A percentile compares a stretch with the other conserved stretches of the same genome.
Conservation (phyloP, 2,113 vertebrate species). For the Synchiropus splendidus region DNA sequence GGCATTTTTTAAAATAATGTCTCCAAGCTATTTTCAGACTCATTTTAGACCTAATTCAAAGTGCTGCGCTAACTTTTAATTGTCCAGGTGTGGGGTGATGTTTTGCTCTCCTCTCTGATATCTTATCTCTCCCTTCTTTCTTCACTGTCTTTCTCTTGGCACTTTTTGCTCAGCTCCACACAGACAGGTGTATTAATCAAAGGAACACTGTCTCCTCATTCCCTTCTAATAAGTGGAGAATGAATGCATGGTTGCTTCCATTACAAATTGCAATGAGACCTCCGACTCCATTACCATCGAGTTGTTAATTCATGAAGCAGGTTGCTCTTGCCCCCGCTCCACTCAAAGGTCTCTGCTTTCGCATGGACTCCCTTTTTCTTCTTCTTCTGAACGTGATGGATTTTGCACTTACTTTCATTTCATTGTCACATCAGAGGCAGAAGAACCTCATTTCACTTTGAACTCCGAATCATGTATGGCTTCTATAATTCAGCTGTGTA, state of each 20-base stretch:
- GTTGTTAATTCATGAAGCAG: conserved; percentile 61
- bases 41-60: too few relatives aligned
- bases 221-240: conserved; percentile 55
- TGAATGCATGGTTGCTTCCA: conserved; percentile 59
- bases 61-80: too few relatives aligned
- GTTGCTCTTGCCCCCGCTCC: conserved; percentile 25
- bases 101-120: conserved; percentile 30
- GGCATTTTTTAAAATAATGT: too few relatives aligned
- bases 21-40: too few relatives aligned
- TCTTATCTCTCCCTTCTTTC: conserved; percentile 25
- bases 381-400: conserved; percentile 30
- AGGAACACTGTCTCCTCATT: conserved; percentile 52
- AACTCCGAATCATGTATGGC: too few relatives aligned
- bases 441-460: conserved; percentile 30
- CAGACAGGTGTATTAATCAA: conserved; percentile 51
- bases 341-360: conserved; percentile 22
- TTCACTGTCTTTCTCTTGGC: conserved; percentile 15
- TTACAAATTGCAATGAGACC: conserved; percentile 59
- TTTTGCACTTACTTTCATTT: conserved; percentile 13
- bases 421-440: conserved; percentile 25
- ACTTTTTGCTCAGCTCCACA: conserved; percentile 19
- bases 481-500: too few relatives aligned
- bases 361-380: conserved; percentile 19
- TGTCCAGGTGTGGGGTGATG: conserved; percentile 38
- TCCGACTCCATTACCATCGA: conserved; percentile 55